These are phyloP conservation scores for Oreamnos americanus DNA, from an alignment of 2,113 vertebrate genomes.

Conservation along the genomic window DNA sequence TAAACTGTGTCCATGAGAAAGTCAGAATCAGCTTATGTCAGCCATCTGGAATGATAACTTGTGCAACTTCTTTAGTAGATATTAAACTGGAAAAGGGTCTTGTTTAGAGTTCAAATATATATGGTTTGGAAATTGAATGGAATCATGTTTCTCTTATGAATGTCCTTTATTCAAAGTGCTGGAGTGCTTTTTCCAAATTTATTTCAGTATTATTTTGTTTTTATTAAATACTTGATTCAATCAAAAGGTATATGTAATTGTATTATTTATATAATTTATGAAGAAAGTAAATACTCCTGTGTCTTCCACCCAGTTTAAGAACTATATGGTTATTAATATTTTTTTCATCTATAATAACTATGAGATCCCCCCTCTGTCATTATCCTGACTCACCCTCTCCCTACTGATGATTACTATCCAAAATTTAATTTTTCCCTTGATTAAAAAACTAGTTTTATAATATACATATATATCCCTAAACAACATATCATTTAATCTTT, in stretches of 20 bases:
- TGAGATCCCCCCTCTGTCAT: background rate
- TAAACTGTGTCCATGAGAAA: background rate
- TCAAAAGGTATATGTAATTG: background rate
- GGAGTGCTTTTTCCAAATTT: background rate
- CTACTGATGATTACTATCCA: background rate
- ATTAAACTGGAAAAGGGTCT: background rate
- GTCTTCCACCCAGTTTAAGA: background rate
- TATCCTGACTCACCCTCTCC: background rate
- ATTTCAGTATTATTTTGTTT: background rate
- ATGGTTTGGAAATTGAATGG: background rate
- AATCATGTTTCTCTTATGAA: background rate
- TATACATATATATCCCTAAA: background rate
- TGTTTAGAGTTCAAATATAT: background rate
- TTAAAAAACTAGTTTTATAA: background rate
- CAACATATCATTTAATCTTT: background rate
- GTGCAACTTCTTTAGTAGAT: background rate
- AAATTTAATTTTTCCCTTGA: background rate
- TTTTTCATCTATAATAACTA: background rate
- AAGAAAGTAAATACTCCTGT: background rate
- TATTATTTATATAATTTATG: background rate
- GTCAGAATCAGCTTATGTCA: background rate
- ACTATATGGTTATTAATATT: background rate
- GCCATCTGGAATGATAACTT: background rate
- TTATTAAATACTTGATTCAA: background rate
- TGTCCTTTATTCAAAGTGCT: background rate